Percentiles rank a stretch among this genome's conserved stretches.
These are phyloP conservation scores for Cyaniris semiargus DNA, from an alignment of 2,888 invertebrate species.

Conservation along the genomic window DNA sequence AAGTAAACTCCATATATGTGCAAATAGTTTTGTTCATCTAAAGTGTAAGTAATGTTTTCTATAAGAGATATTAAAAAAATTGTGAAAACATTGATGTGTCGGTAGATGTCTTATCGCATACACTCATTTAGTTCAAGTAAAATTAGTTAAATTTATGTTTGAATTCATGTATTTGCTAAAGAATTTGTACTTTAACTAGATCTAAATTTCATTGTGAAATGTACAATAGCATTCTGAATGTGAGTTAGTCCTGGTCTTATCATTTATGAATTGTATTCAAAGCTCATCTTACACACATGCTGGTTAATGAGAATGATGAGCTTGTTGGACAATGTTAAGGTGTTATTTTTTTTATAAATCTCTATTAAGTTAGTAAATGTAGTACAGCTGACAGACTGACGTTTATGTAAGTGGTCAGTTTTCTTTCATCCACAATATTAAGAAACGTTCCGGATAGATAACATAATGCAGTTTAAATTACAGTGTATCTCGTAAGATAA, in stretches of 20 bases:
- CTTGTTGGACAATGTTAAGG: conserved; percentile 72
- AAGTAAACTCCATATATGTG: conserved; percentile 68
- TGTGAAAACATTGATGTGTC: conserved; percentile 69
- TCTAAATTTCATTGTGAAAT: conserved; percentile 77
- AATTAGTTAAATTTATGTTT: conserved; percentile 78
- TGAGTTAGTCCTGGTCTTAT: conserved; percentile 69
- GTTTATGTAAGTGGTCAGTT: conserved; percentile 70
- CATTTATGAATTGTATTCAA: conserved; percentile 71
- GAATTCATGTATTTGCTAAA: conserved; percentile 76
- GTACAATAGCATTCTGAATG: conserved; percentile 76
- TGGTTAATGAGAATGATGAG: conserved; percentile 75
- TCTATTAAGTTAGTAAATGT: conserved; percentile 73
- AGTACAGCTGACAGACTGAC: conserved; percentile 76
- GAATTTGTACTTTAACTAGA: conserved; percentile 80
- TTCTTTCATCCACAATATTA: conserved; percentile 81
- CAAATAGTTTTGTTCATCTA: conserved; percentile 70
- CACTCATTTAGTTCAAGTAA: conserved; percentile 72
- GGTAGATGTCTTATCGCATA: conserved; percentile 66
- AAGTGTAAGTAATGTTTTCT: conserved; percentile 70
- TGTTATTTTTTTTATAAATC: conserved; percentile 72
- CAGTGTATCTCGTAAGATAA: conserved; percentile 79
- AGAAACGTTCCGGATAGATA: conserved; percentile 73
- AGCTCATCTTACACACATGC: conserved; percentile 77
- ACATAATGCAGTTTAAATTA: conserved; percentile 76
- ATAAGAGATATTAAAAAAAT: conserved; percentile 62